These are phyloP conservation scores for Drosophila percnosoma DNA, from an alignment of 2,888 invertebrate species.

Conservation along the genomic window DNA sequence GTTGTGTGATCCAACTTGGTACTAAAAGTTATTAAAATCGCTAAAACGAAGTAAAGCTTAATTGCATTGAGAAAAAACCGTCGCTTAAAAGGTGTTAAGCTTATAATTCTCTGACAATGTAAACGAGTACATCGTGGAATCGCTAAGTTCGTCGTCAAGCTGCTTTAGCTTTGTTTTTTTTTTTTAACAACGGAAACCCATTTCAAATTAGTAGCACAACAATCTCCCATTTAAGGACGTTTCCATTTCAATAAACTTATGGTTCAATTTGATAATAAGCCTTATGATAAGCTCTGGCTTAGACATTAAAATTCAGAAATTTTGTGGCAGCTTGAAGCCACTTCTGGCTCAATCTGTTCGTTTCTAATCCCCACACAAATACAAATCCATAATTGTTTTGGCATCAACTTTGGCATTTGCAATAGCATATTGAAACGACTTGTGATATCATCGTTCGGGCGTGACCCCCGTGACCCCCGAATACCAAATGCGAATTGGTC, in stretches of 20 bases:
- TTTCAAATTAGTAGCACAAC: background rate
- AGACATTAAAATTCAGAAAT: background rate
- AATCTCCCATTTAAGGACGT: background rate
- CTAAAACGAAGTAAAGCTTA: too few relatives aligned
- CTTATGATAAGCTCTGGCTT: background rate
- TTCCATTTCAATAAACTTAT: background rate
- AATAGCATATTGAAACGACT: constrained; percentile 19
- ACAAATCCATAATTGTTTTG: constrained; percentile 42
- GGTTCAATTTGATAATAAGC: background rate
- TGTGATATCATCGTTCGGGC: constrained; percentile 24
- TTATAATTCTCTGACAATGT: background rate
- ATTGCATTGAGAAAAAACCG: background rate
- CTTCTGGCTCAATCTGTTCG: constrained; percentile 24
- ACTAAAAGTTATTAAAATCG: background rate
- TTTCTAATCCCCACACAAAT: constrained; percentile 36
- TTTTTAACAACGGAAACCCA: background rate
- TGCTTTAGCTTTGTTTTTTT: background rate
- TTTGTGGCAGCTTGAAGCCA: constrained; percentile 15
- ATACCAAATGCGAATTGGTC: constrained; percentile 29
- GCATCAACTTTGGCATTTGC: constrained; percentile 48
- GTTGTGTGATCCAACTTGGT: background rate
- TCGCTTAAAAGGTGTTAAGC: background rate
- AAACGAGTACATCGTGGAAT: background rate
- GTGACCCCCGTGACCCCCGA: background rate
- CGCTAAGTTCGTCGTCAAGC: background rate